Conservation (phyloP, 1,140 invertebrate species). For the Tribolium madens region DNA sequence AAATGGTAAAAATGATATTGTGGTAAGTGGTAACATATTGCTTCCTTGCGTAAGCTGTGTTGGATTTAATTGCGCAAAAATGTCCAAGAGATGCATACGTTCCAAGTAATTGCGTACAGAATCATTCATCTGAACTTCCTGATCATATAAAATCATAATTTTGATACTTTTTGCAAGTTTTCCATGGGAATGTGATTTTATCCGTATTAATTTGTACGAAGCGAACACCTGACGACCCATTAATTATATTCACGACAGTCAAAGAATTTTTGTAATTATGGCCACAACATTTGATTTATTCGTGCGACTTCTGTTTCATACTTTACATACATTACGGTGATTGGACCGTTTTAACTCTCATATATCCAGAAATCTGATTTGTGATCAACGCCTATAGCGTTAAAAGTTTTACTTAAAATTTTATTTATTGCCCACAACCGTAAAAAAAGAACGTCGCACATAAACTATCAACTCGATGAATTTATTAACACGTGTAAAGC, state of each 20-base stretch:
- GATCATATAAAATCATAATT: slow-evolving; percentile 22
- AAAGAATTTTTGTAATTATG: slow-evolving; percentile 18
- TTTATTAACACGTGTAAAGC: slow-evolving; percentile 6
- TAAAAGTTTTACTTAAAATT: background rate
- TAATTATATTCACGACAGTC: slow-evolving; percentile 25
- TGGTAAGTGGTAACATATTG: slow-evolving; percentile 18
- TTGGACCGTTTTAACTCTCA: slow-evolving; percentile 14
- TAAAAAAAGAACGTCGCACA: background rate
- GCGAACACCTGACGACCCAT: slow-evolving; percentile 22
- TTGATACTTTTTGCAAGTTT: slow-evolving; percentile 11
- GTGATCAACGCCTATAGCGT: background rate
- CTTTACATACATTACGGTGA: background rate
- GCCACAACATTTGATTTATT: background rate
- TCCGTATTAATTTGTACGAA: slow-evolving; percentile 18
- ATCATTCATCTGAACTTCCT: slow-evolving; percentile 42
- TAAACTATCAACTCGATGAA: background rate
- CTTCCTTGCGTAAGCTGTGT: slow-evolving; percentile 14
- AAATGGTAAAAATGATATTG: background rate
- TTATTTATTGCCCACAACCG: background rate
- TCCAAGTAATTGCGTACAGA: slow-evolving; percentile 7
- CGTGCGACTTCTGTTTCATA: slow-evolving; percentile 24
- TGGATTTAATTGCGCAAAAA: slow-evolving; percentile 22
- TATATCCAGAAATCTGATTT: background rate
- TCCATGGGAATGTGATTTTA: slow-evolving; percentile 31
- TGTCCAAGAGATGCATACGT: slow-evolving; percentile 12